phyloP scores from a whole-genome alignment of 1,140 invertebrate species.

The Chironomus striatipennis region DNA sequence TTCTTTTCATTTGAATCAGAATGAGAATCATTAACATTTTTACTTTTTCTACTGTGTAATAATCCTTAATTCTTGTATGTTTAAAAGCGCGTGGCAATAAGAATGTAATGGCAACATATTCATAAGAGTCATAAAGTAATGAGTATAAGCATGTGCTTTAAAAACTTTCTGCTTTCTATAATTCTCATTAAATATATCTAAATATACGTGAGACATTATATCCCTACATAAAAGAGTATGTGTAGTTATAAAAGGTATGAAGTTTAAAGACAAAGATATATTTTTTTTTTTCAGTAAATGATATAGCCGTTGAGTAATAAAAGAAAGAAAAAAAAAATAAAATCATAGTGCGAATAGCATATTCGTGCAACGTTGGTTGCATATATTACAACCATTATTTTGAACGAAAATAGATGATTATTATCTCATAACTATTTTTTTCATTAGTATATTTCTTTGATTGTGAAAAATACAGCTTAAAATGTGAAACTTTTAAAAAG shows the following conservation, averaged over 20 bases:
- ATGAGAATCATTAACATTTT: constrained; percentile 8
- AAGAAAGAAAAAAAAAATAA: not conserved
- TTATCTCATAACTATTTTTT: no score
- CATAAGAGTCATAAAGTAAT: constrained; percentile 13
- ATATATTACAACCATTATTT: not conserved
- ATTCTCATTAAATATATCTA: not conserved
- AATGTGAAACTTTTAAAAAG: no score
- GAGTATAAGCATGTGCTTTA: constrained; percentile 3
- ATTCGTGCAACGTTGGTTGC: not conserved
- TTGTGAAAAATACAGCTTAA: no score
- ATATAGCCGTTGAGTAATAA: not conserved
- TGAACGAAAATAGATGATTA: no score
- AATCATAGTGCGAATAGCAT: not conserved
- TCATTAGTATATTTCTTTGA: no score
- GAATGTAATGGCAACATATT: constrained; percentile 8
- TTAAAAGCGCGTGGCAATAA: not conserved
- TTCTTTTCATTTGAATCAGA: not conserved
- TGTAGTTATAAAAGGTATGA: no score
- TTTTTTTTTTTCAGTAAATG: not conserved
- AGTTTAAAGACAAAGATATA: not conserved
- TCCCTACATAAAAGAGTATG: not conserved
- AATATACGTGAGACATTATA: not conserved
- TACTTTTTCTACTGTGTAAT: not conserved
- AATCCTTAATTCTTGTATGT: not conserved
- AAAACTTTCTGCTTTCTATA: not conserved